Evolutionary conservation across 2,113 vertebrate genomes (phyloP), one percentile per base, ranked within the genome.

Genomic region (Cathartes aura): DNA sequence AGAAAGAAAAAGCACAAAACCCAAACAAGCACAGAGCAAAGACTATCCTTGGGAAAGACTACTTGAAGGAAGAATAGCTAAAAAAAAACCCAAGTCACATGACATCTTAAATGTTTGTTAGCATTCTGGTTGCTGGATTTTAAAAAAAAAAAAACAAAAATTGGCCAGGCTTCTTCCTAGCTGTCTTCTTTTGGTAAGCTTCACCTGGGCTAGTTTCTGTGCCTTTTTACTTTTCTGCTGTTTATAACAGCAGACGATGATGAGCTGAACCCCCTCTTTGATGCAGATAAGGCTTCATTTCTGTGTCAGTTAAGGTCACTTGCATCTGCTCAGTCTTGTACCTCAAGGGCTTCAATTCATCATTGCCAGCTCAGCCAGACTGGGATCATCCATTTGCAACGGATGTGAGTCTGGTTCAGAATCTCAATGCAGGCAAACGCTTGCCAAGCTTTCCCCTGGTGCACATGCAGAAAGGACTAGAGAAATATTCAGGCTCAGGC

Each of bases 291-390:
- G 67, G 45, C 72, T 91, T 87, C 58, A 71, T 81, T 96, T 84
- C 74, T 93, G 50, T 67, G 68, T 82, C 93, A 95, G 74, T 71
- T 93, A 87, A 97, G 96, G 96, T 97, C 94, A 92, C 79, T 67
- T 88, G 45, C 45, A 90, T 87, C 89, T 96, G 80, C 68, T 96
- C 83, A 73, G 50, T 74, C 84, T 76, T 34, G 14, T 91, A 70
- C 79, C 95, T 94, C 96, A 97, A 84, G 96, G 86, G 94, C 63
- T 96, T 97, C 90, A 91, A 96, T 95, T 82, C 91, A 91, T 96
- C 95, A 95, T 4, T 75, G 81, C 88, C 83, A 88, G 86, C 67
- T 89, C 78, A 75, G 81, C 17, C 78, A 50, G 93, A 72, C 74
- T 55, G 20, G n/a, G 83, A 84, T 84, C 86, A 94, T 92, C 92